Percentiles rank a stretch among this genome's conserved stretches.
Evolutionary conservation across 2,888 invertebrate species (phyloP).

Genomic region (Cremastinae sp.): DNA sequence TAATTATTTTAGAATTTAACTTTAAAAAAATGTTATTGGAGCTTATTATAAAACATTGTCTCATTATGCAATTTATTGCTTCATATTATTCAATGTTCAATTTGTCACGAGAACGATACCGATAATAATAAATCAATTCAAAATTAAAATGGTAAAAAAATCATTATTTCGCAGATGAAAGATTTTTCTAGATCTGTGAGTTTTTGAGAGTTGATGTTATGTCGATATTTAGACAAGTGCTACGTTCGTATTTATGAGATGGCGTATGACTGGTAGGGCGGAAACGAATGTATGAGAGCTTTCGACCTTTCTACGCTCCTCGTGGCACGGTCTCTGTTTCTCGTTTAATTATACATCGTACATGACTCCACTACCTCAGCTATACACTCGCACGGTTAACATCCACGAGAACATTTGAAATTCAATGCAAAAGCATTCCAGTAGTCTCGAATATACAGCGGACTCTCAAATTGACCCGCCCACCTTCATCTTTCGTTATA

Average conservation of each 20-base stretch:
- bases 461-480: slow-evolving; percentile 18
- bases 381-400: slow-evolving; percentile 1
- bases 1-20: too few species aligned
- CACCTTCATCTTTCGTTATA: background rate
- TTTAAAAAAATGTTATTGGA: too few species aligned
- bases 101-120: too few species aligned
- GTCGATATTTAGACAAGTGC: background rate
- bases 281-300: slow-evolving; percentile 29
- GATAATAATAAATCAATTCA: too few species aligned
- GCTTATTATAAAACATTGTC: too few species aligned
- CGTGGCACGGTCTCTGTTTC: slow-evolving; percentile 10
- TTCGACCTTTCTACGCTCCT: slow-evolving; percentile 37
- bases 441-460: background rate
- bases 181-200: too few species aligned
- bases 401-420: slow-evolving; percentile 28
- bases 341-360: slow-evolving; percentile 42
- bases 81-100: too few species aligned
- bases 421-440: slow-evolving; percentile 45
- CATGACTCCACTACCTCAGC: background rate
- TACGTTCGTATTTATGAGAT: slow-evolving; percentile 1
- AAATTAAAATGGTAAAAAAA: too few species aligned
- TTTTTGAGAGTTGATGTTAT: too few species aligned
- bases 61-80: too few species aligned
- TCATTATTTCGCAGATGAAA: too few species aligned
- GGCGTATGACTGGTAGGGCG: slow-evolving; percentile 10